phyloP scores from a whole-genome alignment of 2,113 vertebrate species.

The Bubalus kerabau region DNA sequence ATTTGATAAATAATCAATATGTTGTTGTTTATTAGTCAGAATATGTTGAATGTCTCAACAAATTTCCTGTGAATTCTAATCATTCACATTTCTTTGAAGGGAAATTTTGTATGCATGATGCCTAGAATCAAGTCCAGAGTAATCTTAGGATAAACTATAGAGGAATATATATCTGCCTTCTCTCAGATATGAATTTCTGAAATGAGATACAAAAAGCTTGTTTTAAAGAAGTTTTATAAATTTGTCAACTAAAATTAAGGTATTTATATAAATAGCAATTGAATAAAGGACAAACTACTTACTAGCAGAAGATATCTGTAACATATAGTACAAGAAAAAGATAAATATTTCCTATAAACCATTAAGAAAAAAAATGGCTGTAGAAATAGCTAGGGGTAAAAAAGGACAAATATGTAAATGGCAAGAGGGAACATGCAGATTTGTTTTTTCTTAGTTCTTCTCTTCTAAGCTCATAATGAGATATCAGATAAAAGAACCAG shows the following conservation, averaged over 20 bases:
- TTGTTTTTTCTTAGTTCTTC: neutral
- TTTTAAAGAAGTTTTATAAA: neutral
- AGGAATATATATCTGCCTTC: neutral
- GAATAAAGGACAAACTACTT: neutral
- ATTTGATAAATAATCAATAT: neutral
- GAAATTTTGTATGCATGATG: neutral
- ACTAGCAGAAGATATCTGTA: neutral
- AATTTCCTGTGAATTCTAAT: neutral
- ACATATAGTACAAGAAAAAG: neutral
- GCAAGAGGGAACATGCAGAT: neutral
- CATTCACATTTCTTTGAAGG: neutral
- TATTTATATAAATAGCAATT: neutral
- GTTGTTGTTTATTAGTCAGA: neutral
- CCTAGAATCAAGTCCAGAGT: neutral
- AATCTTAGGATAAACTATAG: neutral
- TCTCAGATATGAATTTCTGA: neutral
- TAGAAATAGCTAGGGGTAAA: neutral
- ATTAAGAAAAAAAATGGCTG: neutral
- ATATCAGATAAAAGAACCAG: neutral
- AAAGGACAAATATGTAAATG: neutral
- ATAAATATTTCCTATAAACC: neutral
- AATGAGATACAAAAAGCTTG: neutral
- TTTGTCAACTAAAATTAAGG: neutral
- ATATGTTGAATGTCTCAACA: neutral
- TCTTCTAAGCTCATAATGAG: neutral